phyloP scores from a whole-genome alignment of 2,113 vertebrate species.

The Crypturellus undulatus region DNA sequence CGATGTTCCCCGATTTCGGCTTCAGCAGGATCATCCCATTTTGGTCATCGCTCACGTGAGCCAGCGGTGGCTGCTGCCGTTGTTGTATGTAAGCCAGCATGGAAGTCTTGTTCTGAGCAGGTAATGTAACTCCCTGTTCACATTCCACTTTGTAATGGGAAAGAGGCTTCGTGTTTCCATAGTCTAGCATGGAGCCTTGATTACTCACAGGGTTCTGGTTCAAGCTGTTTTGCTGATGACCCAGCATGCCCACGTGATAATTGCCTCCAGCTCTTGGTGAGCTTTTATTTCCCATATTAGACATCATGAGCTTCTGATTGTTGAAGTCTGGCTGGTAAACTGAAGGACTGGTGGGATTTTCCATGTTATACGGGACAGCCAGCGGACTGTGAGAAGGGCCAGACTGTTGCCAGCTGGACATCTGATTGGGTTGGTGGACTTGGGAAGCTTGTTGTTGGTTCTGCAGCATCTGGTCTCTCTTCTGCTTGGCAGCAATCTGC shows the following conservation, averaged over 20 bases:
- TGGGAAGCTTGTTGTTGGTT: constrained; percentile 80
- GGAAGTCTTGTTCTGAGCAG: constrained; percentile 84
- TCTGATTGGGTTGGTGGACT: constrained; percentile 79
- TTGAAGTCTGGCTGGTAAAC: constrained; percentile 89
- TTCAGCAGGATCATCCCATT: constrained; percentile 84
- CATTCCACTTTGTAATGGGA: constrained; percentile 91
- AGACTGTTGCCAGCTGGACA: constrained; percentile 86
- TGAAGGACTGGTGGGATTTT: constrained; percentile 90
- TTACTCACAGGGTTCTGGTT: constrained; percentile 77
- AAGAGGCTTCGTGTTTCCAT: constrained; percentile 94
- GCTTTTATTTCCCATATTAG: constrained; percentile 85
- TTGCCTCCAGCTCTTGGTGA: constrained; percentile 86
- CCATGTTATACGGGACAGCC: constrained; percentile 84
- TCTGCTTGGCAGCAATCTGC: constrained; percentile 87
- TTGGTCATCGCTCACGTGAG: constrained; percentile 78
- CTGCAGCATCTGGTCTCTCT: constrained; percentile 84
- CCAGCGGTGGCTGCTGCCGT: constrained; percentile 76
- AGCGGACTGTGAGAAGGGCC: constrained; percentile 86
- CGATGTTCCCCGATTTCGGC: constrained; percentile 83
- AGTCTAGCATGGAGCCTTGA: constrained; percentile 84
- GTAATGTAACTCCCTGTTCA: constrained; percentile 74
- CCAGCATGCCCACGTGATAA: constrained; percentile 87
- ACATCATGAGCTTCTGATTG: constrained; percentile 87
- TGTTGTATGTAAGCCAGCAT: constrained; percentile 86
- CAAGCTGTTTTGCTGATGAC: constrained; percentile 82